These are phyloP conservation scores for Andricus quercusramuli DNA, from an alignment of 2,888 invertebrate species.

Conservation along the genomic window DNA sequence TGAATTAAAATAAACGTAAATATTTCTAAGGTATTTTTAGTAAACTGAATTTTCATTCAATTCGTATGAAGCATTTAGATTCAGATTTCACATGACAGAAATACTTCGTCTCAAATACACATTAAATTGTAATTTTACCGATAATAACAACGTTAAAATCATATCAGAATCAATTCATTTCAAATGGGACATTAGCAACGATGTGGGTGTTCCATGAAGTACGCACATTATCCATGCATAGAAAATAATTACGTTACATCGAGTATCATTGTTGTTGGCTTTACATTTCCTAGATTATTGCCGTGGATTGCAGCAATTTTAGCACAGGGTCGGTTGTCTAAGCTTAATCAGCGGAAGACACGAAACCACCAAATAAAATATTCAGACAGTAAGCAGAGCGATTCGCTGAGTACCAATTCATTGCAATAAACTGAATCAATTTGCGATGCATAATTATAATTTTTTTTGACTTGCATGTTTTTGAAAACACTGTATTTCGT, in stretches of 20 bases:
- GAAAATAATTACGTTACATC: slow-evolving; percentile 25
- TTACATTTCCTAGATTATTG: slow-evolving; percentile 32
- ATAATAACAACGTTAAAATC: not conserved
- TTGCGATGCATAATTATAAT: not conserved
- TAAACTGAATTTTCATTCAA: not conserved
- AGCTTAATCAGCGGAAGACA: slow-evolving; percentile 26
- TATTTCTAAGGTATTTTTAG: not conserved
- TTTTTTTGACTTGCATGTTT: not conserved
- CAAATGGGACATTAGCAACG: not conserved
- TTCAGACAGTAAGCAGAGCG: slow-evolving; percentile 12
- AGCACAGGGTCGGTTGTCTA: not conserved
- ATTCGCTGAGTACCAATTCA: slow-evolving; percentile 4
- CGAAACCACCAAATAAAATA: slow-evolving; percentile 32
- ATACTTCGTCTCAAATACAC: not conserved
- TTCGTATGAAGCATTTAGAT: not conserved
- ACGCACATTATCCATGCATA: slow-evolving; percentile 12
- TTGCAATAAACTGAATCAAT: slow-evolving; percentile 11
- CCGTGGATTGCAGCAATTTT: slow-evolving; percentile 31
- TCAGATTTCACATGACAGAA: not conserved
- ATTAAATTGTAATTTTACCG: not conserved
- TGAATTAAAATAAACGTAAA: not conserved
- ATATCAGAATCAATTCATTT: not conserved
- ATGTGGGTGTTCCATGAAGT: slow-evolving; percentile 14
- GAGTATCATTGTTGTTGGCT: slow-evolving; percentile 33
- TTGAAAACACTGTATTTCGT: not conserved